Evolutionary conservation across 2,113 vertebrate species (phyloP), one percentile per base, ranked within the genome.

Genomic region (Ibidorhyncha struthersii): DNA sequence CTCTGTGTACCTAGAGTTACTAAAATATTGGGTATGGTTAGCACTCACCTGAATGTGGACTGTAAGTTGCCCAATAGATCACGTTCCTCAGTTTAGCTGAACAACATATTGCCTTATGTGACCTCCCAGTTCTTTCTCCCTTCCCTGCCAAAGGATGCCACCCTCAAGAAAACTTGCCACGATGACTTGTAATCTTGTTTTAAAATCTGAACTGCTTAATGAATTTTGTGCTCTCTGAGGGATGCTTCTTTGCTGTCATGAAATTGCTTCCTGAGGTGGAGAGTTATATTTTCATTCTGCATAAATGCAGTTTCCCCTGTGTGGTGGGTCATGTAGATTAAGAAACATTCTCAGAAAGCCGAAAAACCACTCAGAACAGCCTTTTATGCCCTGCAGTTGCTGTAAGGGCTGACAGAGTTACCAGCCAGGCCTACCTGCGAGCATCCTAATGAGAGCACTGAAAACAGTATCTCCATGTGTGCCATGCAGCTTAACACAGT

Each of bases 191-290:
- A 74, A 74, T 78, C 79, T 82, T 65, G 21, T 88, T 89, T 61
- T 79, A 47, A 79, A 86, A 84, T 91, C 69, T 63, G 65, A 79
- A 59, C 40, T 43, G 34, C 49, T 79, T 94, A 82, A 89, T 95
- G 81, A 79, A 43, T 85, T 85, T 82, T 61, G 36, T 74, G 25
- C 30, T 91, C 14, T 72, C 72, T 81, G 25, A 89, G 69, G n/a
- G 59, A 47, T 2, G 18, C 58, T 50, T 90, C 58, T 83, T 86
- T 81, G 55, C 87, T 86, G 74, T 83, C 63, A 52, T 36, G 41
- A 88, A 78, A 81, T 92, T 92, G 72, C 71, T 94, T 90, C 82
- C 78, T 77, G 47, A 73, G n/a, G 36, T 47, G 15, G 38, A 71
- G 50, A 91, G 73, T 80, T 92, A 30, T n/a, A 59, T 78, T 86